Percentiles rank a stretch among this genome's conserved stretches.
phyloP scores from a whole-genome alignment of 1,140 invertebrate genomes.

The Macrostomum lignano region DNA sequence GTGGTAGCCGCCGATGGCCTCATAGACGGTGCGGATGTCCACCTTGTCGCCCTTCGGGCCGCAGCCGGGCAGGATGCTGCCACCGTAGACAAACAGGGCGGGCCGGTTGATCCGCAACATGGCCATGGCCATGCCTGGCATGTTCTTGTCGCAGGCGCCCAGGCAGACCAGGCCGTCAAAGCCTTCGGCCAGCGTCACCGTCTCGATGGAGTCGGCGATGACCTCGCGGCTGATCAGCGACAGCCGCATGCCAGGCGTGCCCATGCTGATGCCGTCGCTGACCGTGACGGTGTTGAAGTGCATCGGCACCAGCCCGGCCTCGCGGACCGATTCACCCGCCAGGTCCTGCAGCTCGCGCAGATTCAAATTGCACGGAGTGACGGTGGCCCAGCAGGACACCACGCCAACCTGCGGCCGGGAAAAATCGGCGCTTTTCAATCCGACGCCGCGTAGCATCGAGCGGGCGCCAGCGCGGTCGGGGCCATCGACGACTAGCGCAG shows the following conservation, averaged over 20 bases:
- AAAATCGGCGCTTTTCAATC: constrained; percentile 8
- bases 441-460: constrained; percentile 6
- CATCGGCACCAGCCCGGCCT: background rate
- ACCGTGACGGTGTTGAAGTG: constrained; percentile 11
- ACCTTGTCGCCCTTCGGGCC: constrained; percentile 8
- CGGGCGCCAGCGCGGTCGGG: background rate
- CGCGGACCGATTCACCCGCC: constrained; percentile 3
- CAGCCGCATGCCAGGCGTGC: constrained; percentile 11
- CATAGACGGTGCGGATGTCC: constrained; percentile 7
- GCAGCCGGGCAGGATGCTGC: constrained; percentile 10
- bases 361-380: constrained; percentile 6
- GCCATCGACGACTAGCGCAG: too few relatives aligned
- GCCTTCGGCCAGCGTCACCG: constrained; percentile 8
- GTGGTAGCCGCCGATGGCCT: constrained; percentile 8
- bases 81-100: constrained; percentile 11
- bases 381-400: background rate
- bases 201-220: constrained; percentile 11
- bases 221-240: constrained; percentile 10
- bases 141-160: constrained; percentile 11
- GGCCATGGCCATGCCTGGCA: constrained; percentile 11
- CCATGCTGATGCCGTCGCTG: constrained; percentile 11
- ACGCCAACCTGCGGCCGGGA: constrained; percentile 7
- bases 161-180: constrained; percentile 10
- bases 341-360: constrained; percentile 6
- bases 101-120: constrained; percentile 11